Base-by-base conservation (phyloP, 2,113 vertebrate genomes). In the Parus major region DNA sequence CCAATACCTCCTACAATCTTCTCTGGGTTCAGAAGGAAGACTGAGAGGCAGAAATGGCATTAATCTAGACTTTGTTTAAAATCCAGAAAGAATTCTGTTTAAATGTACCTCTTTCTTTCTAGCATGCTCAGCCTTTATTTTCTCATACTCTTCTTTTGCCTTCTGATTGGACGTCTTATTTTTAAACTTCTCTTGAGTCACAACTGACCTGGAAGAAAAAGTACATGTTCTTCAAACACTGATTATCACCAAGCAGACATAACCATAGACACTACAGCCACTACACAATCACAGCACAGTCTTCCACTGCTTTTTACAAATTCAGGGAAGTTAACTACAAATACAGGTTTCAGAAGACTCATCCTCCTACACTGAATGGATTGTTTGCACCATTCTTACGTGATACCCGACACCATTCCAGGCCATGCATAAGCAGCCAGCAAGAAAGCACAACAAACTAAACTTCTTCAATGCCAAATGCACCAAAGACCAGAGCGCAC, bases 131-230 rank as follows among this genome's bases (percentile, higher is more conserved):
- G 98, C 98, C 92, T 92, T 96, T 82, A 98, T 56, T 86, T 63
- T 97, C 93, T 99, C 98, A 97, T 98, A 99, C 19, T 99, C 99
- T 95, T 99, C 98, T 91, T 98, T 98, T 27, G 98, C 98, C 96
- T 98, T 99, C 92, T 99, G 98, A 95, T 98, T 99, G 20, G 98
- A 99, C 0, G 99, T 99, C 97, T 98, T 99, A 92, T 97, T 98
- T 71, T 94, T 98, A 84, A 96, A 92, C 88, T 98, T 99, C 52
- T 97, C 98, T 88, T 94, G 97, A 96, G 96, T 95, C 7, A 20
- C 96, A 96, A 96, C 95, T 60, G 97, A 97, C 46, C 98, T 98
- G 44, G 88, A 84, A 88, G 96, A 84, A 92, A 69, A 96, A 68
- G 52, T 22, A 82, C 7, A 80, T 0, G 1, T 28, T 42, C 22